Evolutionary conservation across 1,140 invertebrate species (phyloP), one percentile per base, ranked within the genome.

Genomic region (Scaptomyza graminum): DNA sequence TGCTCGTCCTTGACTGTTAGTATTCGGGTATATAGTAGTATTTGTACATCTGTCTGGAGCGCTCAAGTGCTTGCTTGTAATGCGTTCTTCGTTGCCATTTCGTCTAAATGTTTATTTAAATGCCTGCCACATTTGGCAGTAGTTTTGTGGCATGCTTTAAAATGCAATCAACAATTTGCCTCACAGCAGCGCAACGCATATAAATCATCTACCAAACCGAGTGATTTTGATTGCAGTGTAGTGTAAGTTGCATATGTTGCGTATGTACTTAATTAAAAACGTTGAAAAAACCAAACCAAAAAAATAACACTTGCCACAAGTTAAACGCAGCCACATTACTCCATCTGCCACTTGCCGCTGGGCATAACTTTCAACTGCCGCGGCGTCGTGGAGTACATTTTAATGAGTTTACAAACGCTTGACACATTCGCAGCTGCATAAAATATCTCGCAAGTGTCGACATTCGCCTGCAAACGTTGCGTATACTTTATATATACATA

Each of bases 371-470:
- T 74, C 65, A 78, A 64, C 79, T 75, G 80, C 31, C 31, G 54
- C 63, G 15, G 61, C 28, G 64, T 70, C 75, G 68, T 68, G 73
- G 57, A 74, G 74, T 52, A 77, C 70, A 82, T 87, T 88, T 87
- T 87, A 87, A 87, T 87, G 82, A 88, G 82, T 87, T 87, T 87
- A 88, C 79, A 88, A 87, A 88, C 79, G 83, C 78, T 87, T 85
- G 79, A 87, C 83, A 88, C 82, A 87, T 87, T 88, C 79, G 78
- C 83, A 56, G 71, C 37, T 52, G 43, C 71, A 76, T 87, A 76
- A 87, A 87, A 74, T 73, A 34, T 18, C 31, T 12, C 11, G 3
- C 16, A 46, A 15, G 47, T 55, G 54, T 39, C 41, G 61, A 43
- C 63, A 55, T 31, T 12, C 25, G 13, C 16, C 22, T 41, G 28